A percentile compares a stretch with the other conserved stretches of the same genome.
Conservation (phyloP, 2,113 vertebrate genomes). For the Collichthys lucidus region DNA sequence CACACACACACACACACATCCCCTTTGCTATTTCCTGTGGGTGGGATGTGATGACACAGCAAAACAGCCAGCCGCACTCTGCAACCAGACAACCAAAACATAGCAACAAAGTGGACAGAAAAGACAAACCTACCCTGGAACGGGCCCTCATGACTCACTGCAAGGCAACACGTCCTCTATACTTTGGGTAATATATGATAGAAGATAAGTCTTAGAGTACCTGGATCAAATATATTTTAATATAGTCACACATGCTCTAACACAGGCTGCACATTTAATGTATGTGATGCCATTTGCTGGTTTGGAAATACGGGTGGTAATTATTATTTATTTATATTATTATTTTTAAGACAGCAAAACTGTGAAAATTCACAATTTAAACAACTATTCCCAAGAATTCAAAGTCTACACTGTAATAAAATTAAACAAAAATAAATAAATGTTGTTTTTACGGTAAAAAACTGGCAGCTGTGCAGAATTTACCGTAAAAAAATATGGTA, state of each 20-base stretch:
- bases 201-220: background rate
- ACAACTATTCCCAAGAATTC: background rate
- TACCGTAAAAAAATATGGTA: too few relatives aligned
- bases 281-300: background rate
- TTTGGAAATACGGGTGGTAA: background rate
- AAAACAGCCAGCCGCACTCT: slow-evolving; percentile 51
- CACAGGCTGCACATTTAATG: background rate
- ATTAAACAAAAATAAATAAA: too few relatives aligned
- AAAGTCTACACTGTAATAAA: background rate
- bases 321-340: background rate
- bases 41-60: slow-evolving; percentile 63
- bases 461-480: too few relatives aligned
- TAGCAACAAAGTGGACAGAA: slow-evolving; percentile 51
- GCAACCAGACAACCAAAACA: slow-evolving; percentile 58
- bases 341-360: background rate
- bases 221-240: background rate
- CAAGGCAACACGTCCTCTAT: background rate
- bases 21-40: slow-evolving; percentile 61
- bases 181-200: background rate
- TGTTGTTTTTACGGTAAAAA: too few relatives aligned
- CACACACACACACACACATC: slow-evolving; percentile 4
- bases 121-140: slow-evolving; percentile 30
- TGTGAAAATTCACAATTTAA: background rate
- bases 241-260: background rate
- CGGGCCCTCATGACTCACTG: background rate